These are phyloP conservation scores for Galeruca laticollis DNA, from an alignment of 2,888 invertebrate genomes.

Conservation along the genomic window DNA sequence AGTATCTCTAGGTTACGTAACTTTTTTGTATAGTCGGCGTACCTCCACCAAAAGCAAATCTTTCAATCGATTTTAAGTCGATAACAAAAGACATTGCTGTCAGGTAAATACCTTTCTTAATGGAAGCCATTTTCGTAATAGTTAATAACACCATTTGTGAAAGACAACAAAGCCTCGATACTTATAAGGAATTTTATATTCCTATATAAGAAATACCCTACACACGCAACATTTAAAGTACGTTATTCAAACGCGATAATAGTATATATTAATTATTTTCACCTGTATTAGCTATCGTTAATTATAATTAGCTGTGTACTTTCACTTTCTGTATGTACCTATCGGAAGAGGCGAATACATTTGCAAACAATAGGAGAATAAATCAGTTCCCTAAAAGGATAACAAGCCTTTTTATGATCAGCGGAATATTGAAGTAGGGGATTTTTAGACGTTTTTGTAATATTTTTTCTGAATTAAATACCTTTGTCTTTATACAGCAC, in stretches of 20 bases:
- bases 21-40: not conserved
- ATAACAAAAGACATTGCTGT: constrained; percentile 6
- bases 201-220: not conserved
- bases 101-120: constrained; percentile 5
- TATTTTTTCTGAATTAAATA: constrained; percentile 13
- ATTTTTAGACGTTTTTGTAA: constrained; percentile 14
- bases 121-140: constrained; percentile 10
- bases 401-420: constrained; percentile 28
- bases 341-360: constrained; percentile 22
- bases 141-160: constrained; percentile 10
- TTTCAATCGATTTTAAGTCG: not conserved
- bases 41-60: not conserved
- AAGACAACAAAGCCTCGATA: constrained; percentile 8
- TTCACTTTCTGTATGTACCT: constrained; percentile 24
- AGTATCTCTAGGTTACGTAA: not conserved
- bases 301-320: constrained; percentile 31
- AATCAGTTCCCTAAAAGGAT: constrained; percentile 31
- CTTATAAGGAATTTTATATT: not conserved
- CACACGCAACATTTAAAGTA: not conserved
- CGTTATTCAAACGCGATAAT: constrained; percentile 8
- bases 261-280: constrained; percentile 26
- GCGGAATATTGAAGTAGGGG: constrained; percentile 7
- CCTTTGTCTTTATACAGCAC: constrained; percentile 11
- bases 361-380: constrained; percentile 32
- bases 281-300: constrained; percentile 18